A percentile compares a stretch with the other conserved stretches of the same genome.
phyloP scores from a whole-genome alignment of 2,888 invertebrate genomes.

The Lydus trimaculatus region DNA sequence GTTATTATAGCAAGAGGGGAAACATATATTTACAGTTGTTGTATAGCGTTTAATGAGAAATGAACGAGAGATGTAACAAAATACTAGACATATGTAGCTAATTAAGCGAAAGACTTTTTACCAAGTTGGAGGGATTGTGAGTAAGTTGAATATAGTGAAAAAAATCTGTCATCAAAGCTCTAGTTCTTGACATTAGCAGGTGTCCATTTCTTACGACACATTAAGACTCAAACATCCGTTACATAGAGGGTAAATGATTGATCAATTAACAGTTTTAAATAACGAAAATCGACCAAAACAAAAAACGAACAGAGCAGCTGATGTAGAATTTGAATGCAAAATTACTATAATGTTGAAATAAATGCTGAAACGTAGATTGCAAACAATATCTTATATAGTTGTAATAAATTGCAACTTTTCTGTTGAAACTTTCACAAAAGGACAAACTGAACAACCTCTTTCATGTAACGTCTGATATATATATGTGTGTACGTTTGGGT shows the following conservation, averaged over 20 bases:
- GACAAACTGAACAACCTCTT: conserved; percentile 8
- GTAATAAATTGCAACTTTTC: conserved; percentile 11
- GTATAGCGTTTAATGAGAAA: conserved; percentile 38
- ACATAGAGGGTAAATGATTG: conserved; percentile 37
- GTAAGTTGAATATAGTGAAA: conserved; percentile 25
- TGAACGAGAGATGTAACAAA: conserved; percentile 46
- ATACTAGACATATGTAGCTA: conserved; percentile 46
- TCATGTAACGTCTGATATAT: conserved; percentile 7
- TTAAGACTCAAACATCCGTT: conserved; percentile 51
- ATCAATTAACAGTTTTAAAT: conserved; percentile 36
- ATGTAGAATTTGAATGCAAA: background rate
- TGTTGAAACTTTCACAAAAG: conserved; percentile 3
- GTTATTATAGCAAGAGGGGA: background rate
- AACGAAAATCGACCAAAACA: background rate
- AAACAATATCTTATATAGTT: conserved; percentile 5
- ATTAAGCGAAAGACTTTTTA: conserved; percentile 44
- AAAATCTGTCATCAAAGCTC: conserved; percentile 30
- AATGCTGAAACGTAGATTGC: background rate
- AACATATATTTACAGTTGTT: conserved; percentile 18
- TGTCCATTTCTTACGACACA: conserved; percentile 49
- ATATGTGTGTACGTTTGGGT: conserved; percentile 29
- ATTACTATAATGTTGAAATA: background rate
- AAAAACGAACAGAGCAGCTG: background rate
- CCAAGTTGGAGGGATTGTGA: conserved; percentile 20
- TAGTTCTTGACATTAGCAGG: conserved; percentile 41